Evolutionary conservation across 2,888 invertebrate genomes (phyloP), one percentile per base, ranked within the genome.

Genomic region (Dexiosoma caninum): DNA sequence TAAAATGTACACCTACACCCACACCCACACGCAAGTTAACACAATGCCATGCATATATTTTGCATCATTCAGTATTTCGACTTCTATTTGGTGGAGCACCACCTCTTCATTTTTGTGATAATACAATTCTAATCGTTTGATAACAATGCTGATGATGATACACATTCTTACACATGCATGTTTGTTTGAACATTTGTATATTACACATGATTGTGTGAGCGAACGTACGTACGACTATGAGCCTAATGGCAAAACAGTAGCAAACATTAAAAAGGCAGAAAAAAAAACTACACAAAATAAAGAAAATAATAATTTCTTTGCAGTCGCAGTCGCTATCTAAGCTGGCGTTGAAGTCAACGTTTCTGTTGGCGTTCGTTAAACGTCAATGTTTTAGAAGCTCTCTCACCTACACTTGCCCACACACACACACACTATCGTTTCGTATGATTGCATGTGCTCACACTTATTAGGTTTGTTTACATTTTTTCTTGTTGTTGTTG

Each of bases 101-200:
- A 62, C 40, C 42, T 59, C 44, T 30, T 46, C 35, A 60, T 46
- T 16, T 66, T 53, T 72, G 30, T 60, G 66, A 82, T 78, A 82
- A 75, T 76, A 66, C 71, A 57, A 60, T 74, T 82, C 67, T 78
- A 78, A 82, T 78, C 74, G 70, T 37, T 67, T 62, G 81, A 78
- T 75, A 75, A 78, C 66, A 70, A 81, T 53, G 71, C 37, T 59
- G 67, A 64, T 69, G 67, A 51, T 81, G 53, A 59, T 69, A 40
- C 27, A 60, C 49, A 64, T 55, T 4, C 37, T 46, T 21, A 46
- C 19, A 16, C 30, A 57, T 46, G 37, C 27, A 37, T 57, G 37
- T 23, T 40, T 21, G 21, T 21, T 21, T 19, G 30, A 66, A 30
- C 9, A 40, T 42, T 53, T 59, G 46, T 59, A 46, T 59, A 46